Base-by-base conservation (phyloP, 2,797 vertebrate species). In the Oceanodroma leucorhoa region DNA sequence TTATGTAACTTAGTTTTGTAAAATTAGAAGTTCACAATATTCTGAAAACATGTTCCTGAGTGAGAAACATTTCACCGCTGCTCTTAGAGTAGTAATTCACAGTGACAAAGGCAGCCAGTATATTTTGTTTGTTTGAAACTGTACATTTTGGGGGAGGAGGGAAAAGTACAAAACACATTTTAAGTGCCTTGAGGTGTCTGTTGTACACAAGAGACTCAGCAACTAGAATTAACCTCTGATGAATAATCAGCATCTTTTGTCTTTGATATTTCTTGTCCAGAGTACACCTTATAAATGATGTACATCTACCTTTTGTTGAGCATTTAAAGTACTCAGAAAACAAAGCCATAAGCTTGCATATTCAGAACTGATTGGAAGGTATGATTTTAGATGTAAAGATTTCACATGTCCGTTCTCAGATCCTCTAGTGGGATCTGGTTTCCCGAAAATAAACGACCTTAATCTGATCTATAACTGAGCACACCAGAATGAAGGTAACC, bases 11-110 rank as follows among this genome's bases (percentile, higher is more conserved):
- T 85, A 86, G 57, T 79, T 95, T 76, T 66, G 66, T 88, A 90
- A 94, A 95, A 94, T 94, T 84, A 94, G 50, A 95, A 93, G 65
- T 92, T 94, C 80, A 97, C 89, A 93, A 91, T 79, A 93, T 66
- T 94, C 83, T 73, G 90, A 90, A 96, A 94, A 94, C 80, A 88
- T 84, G 62, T 82, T 96, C 95, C 93, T 96, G 95, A 93, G 95
- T 93, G 55, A 94, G 77, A 94, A 96, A 94, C 83, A 94, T 95
- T 97, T 88, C 66, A 94, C 85, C 62, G 82, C 89, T 94, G 91
- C 83, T 93, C 51, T 93, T 95, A 87, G 85, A 91, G 73, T 90
- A 86, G 80, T 82, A 95, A 96, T 93, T 96, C 95, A 96, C 91
- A 96, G 93, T 96, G 94, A 94, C 73, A 95, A 96, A 96, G 80